Base-by-base conservation (phyloP, 1,140 invertebrate genomes). In the Polypedilum vanderplanki region DNA sequence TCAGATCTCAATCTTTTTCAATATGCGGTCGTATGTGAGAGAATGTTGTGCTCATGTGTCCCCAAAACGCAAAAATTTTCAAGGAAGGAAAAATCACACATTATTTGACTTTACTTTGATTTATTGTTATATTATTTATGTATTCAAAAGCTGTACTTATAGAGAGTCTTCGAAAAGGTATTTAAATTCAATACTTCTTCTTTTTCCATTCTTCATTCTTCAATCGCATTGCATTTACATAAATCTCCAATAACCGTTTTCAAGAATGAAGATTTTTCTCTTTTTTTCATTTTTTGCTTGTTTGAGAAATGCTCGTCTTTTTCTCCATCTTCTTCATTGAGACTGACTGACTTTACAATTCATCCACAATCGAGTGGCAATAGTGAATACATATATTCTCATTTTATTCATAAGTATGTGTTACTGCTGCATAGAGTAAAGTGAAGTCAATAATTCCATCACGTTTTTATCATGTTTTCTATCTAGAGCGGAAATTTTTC, bases 91-190 rank as follows among this genome's bases (percentile, higher is more conserved):
- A 57, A 57, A 57, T 57, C 46, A 57, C 46, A 57, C 46, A 57
- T 57, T 57, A 57, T 57, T 57, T 57, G 46, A 57, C 46, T 57
- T 57, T 57, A 57, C 46, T 20, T 70, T 70, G 65, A 70, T 70
- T 70, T 70, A 70, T 70, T 70, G 65, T 70, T 18, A 70, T 70
- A 70, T 70, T 70, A 70, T 70, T 70, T 70, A 70, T 70, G 65
- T 70, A 70, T 70, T 70, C 65, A 70, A 70, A 70, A 22, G 65
- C 20, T 70, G 65, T 70, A 20, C 20, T 70, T 70, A 18, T 70
- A 18, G n/a, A n/a, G n/a, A n/a, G 65, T 70, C 20, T 70, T 18
- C 65, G 46, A 17, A 57, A 22, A 22, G 17, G 65, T 70, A 70
- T 70, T 70, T 70, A 70, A 70, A 70, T 70, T 70, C 65, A 22